Conservation (phyloP, 2,888 invertebrate species). For the Parnassius mnemosyne region DNA sequence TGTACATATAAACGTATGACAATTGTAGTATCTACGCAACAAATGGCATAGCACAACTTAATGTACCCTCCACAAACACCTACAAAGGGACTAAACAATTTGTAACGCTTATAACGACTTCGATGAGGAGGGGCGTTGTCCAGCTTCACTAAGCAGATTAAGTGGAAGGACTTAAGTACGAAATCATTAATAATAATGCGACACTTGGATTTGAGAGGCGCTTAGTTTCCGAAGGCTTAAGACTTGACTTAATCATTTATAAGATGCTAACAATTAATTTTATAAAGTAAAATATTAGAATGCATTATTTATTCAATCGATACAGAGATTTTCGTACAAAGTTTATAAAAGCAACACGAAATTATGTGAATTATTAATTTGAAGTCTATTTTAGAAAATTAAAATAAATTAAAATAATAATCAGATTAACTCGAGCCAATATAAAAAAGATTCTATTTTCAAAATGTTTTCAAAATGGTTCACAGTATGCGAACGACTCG, state of each 20-base stretch:
- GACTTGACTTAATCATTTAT: constrained; percentile 50
- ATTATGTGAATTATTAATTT: not conserved
- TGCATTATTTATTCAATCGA: constrained; percentile 22
- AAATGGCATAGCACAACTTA: too few species aligned
- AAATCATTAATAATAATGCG: constrained; percentile 57
- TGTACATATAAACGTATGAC: too few species aligned
- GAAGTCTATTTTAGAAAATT: too few species aligned
- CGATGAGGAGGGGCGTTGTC: constrained; percentile 40
- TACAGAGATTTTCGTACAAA: constrained; percentile 15
- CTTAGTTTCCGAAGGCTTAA: constrained; percentile 40
- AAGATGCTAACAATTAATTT: constrained; percentile 46
- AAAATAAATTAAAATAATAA: too few species aligned
- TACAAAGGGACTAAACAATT: constrained; percentile 33
- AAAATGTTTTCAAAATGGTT: too few species aligned
- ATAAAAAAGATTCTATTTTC: too few species aligned
- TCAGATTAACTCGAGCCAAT: too few species aligned
- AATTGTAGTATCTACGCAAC: too few species aligned
- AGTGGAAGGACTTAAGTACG: constrained; percentile 46
- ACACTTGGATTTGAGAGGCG: constrained; percentile 34
- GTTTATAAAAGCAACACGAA: constrained; percentile 5
- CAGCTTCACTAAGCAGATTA: constrained; percentile 57
- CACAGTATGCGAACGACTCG: too few species aligned
- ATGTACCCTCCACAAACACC: not conserved
- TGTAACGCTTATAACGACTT: constrained; percentile 41
- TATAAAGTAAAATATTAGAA: constrained; percentile 23